Conservation (phyloP, 2,888 invertebrate genomes). For the Papilio elwesi region DNA sequence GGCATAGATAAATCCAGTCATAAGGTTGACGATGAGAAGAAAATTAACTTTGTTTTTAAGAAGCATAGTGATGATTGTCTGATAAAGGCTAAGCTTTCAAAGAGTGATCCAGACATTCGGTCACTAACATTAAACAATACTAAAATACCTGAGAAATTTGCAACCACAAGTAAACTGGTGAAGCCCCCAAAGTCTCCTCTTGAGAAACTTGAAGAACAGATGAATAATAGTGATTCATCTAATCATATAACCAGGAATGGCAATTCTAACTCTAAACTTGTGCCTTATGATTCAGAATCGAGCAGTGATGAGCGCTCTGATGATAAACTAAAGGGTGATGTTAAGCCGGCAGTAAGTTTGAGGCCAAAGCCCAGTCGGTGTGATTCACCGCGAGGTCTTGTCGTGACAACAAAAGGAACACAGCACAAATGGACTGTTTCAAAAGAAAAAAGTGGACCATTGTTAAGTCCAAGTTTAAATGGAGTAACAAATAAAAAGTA, state of each 20-base stretch:
- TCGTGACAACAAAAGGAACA: slow-evolving; percentile 71
- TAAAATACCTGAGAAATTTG: slow-evolving; percentile 61
- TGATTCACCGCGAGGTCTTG: slow-evolving; percentile 62
- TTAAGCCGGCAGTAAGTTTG: slow-evolving; percentile 49
- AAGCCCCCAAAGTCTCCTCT: slow-evolving; percentile 72
- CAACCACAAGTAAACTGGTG: slow-evolving; percentile 63
- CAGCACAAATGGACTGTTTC: slow-evolving; percentile 78
- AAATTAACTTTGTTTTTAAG: slow-evolving; percentile 68
- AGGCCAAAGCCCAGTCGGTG: slow-evolving; percentile 69
- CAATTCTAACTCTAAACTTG: slow-evolving; percentile 69
- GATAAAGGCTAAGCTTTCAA: slow-evolving; percentile 61
- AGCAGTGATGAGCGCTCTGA: slow-evolving; percentile 73
- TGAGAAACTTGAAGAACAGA: slow-evolving; percentile 77
- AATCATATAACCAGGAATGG: slow-evolving; percentile 62
- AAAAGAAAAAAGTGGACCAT: slow-evolving; percentile 68
- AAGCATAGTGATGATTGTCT: slow-evolving; percentile 64
- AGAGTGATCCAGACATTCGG: slow-evolving; percentile 67
- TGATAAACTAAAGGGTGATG: slow-evolving; percentile 49
- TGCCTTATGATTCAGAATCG: slow-evolving; percentile 86
- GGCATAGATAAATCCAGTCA: slow-evolving; percentile 61
- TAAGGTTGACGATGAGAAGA: slow-evolving; percentile 68
- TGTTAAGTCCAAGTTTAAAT: slow-evolving; percentile 78
- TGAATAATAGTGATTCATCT: slow-evolving; percentile 68
- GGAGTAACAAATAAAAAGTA: slow-evolving; percentile 78
- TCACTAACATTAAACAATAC: slow-evolving; percentile 49